Conservation (phyloP, 2,888 invertebrate genomes). For the Agapetus fuscipes region DNA sequence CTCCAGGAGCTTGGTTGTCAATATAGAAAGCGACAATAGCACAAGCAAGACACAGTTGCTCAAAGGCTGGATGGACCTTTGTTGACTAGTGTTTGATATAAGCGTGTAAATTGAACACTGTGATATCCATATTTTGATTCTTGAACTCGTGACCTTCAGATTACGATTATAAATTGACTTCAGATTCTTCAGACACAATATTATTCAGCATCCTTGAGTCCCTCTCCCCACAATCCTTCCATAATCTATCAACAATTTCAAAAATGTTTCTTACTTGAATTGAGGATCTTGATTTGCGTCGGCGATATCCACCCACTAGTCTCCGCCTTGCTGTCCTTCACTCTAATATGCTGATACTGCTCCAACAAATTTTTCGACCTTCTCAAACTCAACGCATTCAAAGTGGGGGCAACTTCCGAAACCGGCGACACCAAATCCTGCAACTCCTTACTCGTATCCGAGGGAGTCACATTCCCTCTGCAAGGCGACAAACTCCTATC, state of each 20-base stretch:
- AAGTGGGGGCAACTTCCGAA: constrained; percentile 1
- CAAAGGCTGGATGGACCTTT: too few relatives aligned
- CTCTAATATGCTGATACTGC: constrained; percentile 8
- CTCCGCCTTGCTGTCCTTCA: constrained; percentile 2
- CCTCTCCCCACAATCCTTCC: too few relatives aligned
- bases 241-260: too few relatives aligned
- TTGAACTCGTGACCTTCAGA: too few relatives aligned
- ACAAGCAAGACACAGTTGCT: too few relatives aligned
- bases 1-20: too few relatives aligned
- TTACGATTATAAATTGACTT: too few relatives aligned
- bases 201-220: too few relatives aligned
- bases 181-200: too few relatives aligned
- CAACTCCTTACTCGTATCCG: constrained; percentile 17
- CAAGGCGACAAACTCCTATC: background rate
- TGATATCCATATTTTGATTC: too few relatives aligned
- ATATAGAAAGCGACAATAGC: background rate
- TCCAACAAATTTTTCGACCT: constrained; percentile 12
- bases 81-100: too few relatives aligned
- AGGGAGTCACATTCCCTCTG: constrained; percentile 6
- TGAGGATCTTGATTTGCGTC: constrained; percentile 8
- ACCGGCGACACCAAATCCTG: constrained; percentile 16
- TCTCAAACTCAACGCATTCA: constrained; percentile 7
- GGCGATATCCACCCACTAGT: constrained; percentile 17
- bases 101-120: too few relatives aligned
- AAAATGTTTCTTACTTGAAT: constrained; percentile 13